A percentile compares a stretch with the other conserved stretches of the same genome.
These are phyloP conservation scores for Nomada ferruginata DNA, from an alignment of 2,888 invertebrate genomes.

Conservation along the genomic window DNA sequence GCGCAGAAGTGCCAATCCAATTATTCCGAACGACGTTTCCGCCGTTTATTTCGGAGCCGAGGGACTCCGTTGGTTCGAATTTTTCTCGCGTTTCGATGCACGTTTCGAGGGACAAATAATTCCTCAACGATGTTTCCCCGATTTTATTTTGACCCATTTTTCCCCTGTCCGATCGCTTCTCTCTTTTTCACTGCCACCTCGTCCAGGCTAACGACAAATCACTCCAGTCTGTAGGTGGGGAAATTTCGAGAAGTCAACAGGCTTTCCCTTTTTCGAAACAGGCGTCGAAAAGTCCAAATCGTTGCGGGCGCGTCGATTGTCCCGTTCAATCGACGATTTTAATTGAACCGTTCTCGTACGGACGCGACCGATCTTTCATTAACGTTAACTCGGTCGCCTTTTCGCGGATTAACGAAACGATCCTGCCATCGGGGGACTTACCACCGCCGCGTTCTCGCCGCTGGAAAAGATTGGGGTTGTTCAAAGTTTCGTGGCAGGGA, in stretches of 20 bases:
- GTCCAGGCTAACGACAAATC: not conserved
- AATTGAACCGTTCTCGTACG: conserved; percentile 33
- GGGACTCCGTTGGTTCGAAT: conserved; percentile 13
- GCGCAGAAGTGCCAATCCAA: conserved; percentile 60
- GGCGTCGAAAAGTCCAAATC: not conserved
- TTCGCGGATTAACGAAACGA: conserved; percentile 19
- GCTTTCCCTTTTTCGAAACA: conserved; percentile 19
- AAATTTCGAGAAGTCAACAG: conserved; percentile 30
- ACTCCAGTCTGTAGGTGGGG: not conserved
- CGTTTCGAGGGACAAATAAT: conserved; percentile 15
- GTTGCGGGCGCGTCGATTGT: too few relatives aligned
- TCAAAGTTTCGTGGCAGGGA: not conserved
- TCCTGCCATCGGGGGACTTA: not conserved
- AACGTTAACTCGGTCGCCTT: not conserved
- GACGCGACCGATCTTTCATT: conserved; percentile 4
- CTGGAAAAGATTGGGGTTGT: conserved; percentile 19
- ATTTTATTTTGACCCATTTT: not conserved
- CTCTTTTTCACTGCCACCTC: too few relatives aligned
- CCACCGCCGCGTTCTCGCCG: not conserved
- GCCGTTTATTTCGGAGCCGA: conserved; percentile 51
- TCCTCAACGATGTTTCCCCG: conserved; percentile 24
- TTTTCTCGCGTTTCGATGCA: conserved; percentile 44
- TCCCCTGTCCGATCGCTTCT: not conserved
- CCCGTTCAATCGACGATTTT: conserved; percentile 6
- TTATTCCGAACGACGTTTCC: conserved; percentile 54